Evolutionary conservation across 2,113 vertebrate genomes (phyloP).

Genomic region (Piprites chloris): DNA sequence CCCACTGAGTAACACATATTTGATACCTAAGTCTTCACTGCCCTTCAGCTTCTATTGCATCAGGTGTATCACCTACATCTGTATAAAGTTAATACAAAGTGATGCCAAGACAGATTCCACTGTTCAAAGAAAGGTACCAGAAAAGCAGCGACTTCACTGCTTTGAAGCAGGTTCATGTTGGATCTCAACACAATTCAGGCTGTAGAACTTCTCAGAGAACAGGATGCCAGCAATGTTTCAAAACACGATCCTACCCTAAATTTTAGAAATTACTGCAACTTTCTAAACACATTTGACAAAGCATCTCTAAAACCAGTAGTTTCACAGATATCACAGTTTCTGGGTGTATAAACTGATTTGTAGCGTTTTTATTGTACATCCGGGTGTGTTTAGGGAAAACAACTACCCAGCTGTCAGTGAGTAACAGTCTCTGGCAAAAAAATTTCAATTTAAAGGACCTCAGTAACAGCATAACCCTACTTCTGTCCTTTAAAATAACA

Average conservation of each 20-base stretch:
- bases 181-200: background rate
- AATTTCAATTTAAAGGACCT: background rate
- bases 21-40: background rate
- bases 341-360: background rate
- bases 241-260: background rate
- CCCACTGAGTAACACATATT: conserved; percentile 24
- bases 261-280: background rate
- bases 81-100: background rate
- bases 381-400: background rate
- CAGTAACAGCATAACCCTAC: background rate
- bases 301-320: background rate
- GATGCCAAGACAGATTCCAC: background rate
- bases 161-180: background rate
- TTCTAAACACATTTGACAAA: background rate
- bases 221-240: background rate
- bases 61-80: background rate
- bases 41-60: background rate
- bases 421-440: background rate
- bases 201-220: background rate
- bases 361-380: background rate
- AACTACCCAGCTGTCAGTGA: background rate
- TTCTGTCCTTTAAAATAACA: background rate
- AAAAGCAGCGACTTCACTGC: background rate
- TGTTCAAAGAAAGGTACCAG: background rate
- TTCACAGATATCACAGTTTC: background rate